phyloP scores from a whole-genome alignment of 2,113 vertebrate genomes.

The Taurulus bubalis region DNA sequence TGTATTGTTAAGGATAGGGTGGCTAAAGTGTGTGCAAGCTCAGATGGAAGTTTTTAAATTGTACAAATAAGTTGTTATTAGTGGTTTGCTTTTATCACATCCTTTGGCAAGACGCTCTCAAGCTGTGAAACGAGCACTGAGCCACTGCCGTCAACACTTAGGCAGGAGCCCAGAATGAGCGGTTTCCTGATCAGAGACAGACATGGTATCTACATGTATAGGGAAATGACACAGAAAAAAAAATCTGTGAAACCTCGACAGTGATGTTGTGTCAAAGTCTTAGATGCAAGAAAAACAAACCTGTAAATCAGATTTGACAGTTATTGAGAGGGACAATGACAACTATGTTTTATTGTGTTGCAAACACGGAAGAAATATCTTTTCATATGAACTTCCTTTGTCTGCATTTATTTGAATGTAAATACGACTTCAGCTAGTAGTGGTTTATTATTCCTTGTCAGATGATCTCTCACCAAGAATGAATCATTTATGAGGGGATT shows the following conservation, averaged over 20 bases:
- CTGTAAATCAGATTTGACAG: conserved; percentile 73
- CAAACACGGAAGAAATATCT: conserved; percentile 79
- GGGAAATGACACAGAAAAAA: conserved; percentile 36
- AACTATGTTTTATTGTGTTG: conserved; percentile 74
- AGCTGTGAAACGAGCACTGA: conserved; percentile 13
- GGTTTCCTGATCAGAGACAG: conserved; percentile 49
- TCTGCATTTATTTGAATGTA: conserved; percentile 83
- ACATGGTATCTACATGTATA: conserved; percentile 39
- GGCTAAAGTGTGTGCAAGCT: neutral
- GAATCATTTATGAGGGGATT: conserved; percentile 83
- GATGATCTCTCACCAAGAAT: conserved; percentile 74
- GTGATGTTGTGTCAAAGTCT: conserved; percentile 71
- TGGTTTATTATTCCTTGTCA: conserved; percentile 82
- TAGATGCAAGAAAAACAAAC: conserved; percentile 63
- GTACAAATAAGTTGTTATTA: conserved; percentile 18
- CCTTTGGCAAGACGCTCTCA: neutral
- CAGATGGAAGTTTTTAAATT: neutral
- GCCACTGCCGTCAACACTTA: conserved; percentile 22
- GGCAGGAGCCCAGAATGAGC: conserved; percentile 23
- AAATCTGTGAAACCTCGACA: conserved; percentile 30
- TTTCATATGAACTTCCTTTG: conserved; percentile 76
- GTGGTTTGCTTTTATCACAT: neutral
- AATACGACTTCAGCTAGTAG: conserved; percentile 70
- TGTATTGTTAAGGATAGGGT: neutral
- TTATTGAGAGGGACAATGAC: conserved; percentile 77